phyloP scores from a whole-genome alignment of 2,113 vertebrate genomes.

The Leptosomus discolor region DNA sequence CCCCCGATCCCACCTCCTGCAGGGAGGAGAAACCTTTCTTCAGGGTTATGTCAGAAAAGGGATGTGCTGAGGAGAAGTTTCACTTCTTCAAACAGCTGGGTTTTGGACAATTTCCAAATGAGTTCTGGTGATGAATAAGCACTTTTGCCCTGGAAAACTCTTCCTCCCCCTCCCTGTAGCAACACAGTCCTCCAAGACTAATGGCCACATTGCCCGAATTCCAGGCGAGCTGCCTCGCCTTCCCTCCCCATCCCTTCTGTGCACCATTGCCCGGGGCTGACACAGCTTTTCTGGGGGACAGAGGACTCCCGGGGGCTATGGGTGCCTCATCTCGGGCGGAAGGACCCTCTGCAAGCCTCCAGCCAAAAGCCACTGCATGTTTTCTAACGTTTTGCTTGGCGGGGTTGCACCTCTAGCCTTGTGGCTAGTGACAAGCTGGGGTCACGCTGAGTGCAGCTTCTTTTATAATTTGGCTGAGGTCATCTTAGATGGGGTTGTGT shows the following conservation, averaged over 20 bases:
- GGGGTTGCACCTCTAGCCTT: background rate
- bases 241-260: background rate
- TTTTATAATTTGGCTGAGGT: background rate
- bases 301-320: background rate
- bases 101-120: background rate
- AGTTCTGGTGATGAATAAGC: constrained; percentile 49
- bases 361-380: background rate
- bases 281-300: background rate
- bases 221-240: background rate
- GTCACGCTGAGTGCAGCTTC: no score
- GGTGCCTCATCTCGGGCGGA: rapidly evolving
- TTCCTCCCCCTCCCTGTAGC: background rate
- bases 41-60: background rate
- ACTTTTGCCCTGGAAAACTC: background rate
- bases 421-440: no score
- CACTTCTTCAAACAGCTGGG: background rate
- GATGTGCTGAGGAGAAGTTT: background rate
- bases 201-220: background rate
- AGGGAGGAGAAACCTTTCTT: background rate
- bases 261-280: background rate
- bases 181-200: background rate
- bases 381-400: background rate
- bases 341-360: background rate
- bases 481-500: background rate
- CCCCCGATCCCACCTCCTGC: background rate